Percentiles rank a stretch among this genome's conserved stretches.
Conservation (phyloP, 2,888 invertebrate species). For the Anticlea derivata region DNA sequence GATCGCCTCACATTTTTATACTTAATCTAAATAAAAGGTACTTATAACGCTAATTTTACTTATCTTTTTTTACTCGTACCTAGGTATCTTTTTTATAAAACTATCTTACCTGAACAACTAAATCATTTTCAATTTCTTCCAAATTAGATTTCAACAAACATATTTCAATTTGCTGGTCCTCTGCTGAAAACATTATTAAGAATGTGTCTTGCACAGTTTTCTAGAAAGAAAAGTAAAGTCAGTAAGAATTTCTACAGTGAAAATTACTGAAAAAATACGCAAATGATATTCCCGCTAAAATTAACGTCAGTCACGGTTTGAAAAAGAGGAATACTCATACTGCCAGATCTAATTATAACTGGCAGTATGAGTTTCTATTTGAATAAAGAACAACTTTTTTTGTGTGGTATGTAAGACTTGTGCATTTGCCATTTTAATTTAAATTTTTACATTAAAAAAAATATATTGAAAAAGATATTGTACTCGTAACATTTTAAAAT, state of each 20-base stretch:
- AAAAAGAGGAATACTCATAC: neutral
- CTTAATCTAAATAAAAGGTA: too few relatives aligned
- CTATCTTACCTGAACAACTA: conserved; percentile 60
- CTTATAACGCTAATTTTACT: neutral
- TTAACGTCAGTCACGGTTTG: conserved; percentile 1
- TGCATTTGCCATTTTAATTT: too few relatives aligned
- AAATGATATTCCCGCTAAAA: conserved; percentile 14
- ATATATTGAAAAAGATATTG: too few relatives aligned
- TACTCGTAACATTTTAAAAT: too few relatives aligned
- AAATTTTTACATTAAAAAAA: too few relatives aligned
- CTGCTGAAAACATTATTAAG: conserved; percentile 61
- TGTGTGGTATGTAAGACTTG: too few relatives aligned
- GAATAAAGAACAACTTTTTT: neutral
- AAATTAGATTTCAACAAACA: conserved; percentile 66
- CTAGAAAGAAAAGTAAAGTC: too few relatives aligned
- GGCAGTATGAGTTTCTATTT: too few relatives aligned
- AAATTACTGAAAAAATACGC: neutral
- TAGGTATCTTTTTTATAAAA: too few relatives aligned
- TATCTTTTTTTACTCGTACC: too few relatives aligned
- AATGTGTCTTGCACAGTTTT: neutral
- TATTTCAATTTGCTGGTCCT: conserved; percentile 69
- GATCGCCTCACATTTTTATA: too few relatives aligned
- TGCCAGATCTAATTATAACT: neutral
- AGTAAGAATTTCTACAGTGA: too few relatives aligned
- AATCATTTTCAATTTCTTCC: conserved; percentile 62